Evolutionary conservation across 1,140 invertebrate genomes (phyloP).

Genomic region (Microplitis demolitor): DNA sequence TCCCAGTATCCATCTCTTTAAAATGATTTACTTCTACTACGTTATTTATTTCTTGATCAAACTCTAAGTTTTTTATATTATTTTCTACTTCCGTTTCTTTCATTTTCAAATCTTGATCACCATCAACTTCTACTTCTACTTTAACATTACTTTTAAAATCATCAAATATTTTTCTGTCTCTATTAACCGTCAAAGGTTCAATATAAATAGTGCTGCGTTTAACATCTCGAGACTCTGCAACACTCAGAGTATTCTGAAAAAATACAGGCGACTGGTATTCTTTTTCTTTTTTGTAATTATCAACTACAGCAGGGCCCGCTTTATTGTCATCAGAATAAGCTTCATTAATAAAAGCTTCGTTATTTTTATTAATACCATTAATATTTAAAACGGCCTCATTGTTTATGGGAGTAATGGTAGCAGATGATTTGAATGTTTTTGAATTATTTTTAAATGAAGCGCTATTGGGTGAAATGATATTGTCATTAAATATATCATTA

Average conservation of each 20-base stretch:
- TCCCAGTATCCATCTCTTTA: not conserved
- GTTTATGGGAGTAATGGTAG: not conserved
- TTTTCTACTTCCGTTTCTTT: not conserved
- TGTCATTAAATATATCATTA: not conserved
- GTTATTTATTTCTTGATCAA: not conserved
- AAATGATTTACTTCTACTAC: not conserved
- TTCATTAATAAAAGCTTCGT: not conserved
- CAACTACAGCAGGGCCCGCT: not conserved
- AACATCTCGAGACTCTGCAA: not conserved
- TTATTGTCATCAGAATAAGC: not conserved
- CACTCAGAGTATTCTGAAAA: slow-evolving; percentile 13
- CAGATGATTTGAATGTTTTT: not conserved
- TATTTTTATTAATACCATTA: not conserved
- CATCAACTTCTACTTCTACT: not conserved
- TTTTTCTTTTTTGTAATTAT: too few relatives aligned
- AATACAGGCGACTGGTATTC: slow-evolving; percentile 11
- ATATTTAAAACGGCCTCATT: not conserved
- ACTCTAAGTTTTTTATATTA: not conserved
- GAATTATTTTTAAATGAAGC: not conserved
- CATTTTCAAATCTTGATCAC: not conserved
- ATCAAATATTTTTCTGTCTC: not conserved
- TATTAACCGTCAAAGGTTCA: slow-evolving; percentile 11
- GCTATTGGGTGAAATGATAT: not conserved
- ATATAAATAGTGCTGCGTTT: slow-evolving; percentile 30
- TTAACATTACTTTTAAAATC: not conserved